phyloP scores from a whole-genome alignment of 1,140 invertebrate species.

The Brachionus koreanus region DNA sequence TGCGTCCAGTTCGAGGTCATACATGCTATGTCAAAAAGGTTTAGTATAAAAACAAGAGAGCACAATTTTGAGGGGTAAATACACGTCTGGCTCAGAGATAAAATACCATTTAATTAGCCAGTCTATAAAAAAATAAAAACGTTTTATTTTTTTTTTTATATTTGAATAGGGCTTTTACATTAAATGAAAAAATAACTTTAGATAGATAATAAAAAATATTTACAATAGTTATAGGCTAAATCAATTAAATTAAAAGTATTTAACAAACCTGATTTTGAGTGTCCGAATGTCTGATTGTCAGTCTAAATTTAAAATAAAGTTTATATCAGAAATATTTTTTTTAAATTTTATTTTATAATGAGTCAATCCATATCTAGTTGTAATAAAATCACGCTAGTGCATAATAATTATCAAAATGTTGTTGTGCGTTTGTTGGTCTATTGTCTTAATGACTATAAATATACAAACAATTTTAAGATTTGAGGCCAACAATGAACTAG shows the following conservation, averaged over 20 bases:
- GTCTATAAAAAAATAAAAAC: not conserved
- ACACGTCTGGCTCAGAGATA: not conserved
- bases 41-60: not conserved
- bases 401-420: not conserved
- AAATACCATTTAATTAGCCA: not conserved
- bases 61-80: not conserved
- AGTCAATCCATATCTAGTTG: not conserved
- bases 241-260: too few relatives aligned
- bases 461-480: too few relatives aligned
- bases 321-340: not conserved
- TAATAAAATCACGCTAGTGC: not conserved
- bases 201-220: not conserved
- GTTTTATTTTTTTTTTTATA: too few relatives aligned
- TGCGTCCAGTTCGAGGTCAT: not conserved
- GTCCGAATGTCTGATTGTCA: not conserved
- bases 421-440: too few relatives aligned
- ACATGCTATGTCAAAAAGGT: not conserved
- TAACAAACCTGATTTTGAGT: not conserved
- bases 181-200: not conserved
- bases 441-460: too few relatives aligned
- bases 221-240: not conserved
- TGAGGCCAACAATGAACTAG: not conserved
- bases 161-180: not conserved
- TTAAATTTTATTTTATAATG: not conserved
- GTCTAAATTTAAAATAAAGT: not conserved